These are phyloP conservation scores for Turnix velox DNA, from an alignment of 2,113 vertebrate genomes.

Conservation along the genomic window DNA sequence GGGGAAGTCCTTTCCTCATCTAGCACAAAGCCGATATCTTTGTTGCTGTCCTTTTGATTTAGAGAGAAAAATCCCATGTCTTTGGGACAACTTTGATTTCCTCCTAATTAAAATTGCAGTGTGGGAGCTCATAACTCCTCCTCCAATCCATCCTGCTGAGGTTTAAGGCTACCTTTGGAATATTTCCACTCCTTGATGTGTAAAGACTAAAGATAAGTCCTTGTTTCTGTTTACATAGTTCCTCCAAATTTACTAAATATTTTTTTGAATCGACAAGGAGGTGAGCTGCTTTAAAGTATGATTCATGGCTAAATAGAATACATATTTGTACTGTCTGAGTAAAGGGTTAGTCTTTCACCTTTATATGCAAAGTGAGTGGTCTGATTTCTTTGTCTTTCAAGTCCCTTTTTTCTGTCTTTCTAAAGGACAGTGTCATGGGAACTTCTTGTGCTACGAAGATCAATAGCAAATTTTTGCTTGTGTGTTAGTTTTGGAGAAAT, in stretches of 20 bases:
- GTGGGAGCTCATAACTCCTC: not conserved
- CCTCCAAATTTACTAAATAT: not conserved
- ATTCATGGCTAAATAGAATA: not conserved
- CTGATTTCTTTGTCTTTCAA: not conserved
- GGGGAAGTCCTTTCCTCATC: not conserved
- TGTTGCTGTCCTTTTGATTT: slow-evolving; percentile 41
- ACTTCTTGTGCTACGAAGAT: not conserved
- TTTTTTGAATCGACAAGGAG: not conserved
- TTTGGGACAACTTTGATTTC: slow-evolving; percentile 53
- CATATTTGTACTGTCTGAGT: not conserved
- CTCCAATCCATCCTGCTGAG: not conserved
- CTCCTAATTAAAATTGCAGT: slow-evolving; percentile 32
- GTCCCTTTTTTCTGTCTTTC: not conserved
- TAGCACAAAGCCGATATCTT: not conserved
- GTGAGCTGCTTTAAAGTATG: not conserved
- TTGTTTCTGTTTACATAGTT: not conserved
- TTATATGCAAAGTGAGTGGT: not conserved
- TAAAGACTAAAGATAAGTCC: not conserved
- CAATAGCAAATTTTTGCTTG: not conserved
- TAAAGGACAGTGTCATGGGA: not conserved
- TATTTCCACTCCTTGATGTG: not conserved
- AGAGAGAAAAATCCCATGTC: slow-evolving; percentile 2
- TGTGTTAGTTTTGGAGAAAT: not conserved
- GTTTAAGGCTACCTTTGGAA: slow-evolving; percentile 16
- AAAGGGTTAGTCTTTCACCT: not conserved